Evolutionary conservation across 2,797 vertebrate genomes (phyloP), one percentile per base, ranked within the genome.

Genomic region (Rhinichthys osculus): DNA sequence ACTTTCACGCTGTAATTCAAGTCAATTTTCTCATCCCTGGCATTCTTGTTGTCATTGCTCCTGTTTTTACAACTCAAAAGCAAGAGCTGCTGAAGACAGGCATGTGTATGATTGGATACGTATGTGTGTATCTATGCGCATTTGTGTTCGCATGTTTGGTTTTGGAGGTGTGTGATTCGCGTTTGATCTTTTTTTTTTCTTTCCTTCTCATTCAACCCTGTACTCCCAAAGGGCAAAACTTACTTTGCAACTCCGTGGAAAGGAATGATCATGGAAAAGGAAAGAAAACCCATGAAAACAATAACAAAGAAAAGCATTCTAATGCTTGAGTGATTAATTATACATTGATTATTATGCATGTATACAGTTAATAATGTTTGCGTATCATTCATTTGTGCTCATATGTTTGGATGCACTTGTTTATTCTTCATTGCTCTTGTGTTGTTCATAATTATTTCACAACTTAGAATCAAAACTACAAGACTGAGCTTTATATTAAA

Each of bases 1-100:
- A 94, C 93, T 92, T 95, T 94, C 94, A 93, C 90, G 92, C 95
- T 95, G 93, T 94, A 95, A 95, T 95, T 95, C 94, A 93, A 92
- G 92, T 94, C 93, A 92, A 94, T 92, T 89, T 87, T 90, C 88
- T 90, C 85, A 90, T 93, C 91, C 90, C 89, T 92, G 87, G 87
- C 89, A 91, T 93, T 92, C 90, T 92, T 91, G 92, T 93, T 94
- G 90, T 94, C 84, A 73, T 64, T 85, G 78, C 69, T 92, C 92
- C 92, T 94, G 85, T 93, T 94, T 90, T 91, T 94, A 94, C 93
- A 95, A 93, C 93, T 94, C 91, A 92, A 94, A 66, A 95, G 93
- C 94, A 94, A 92, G 91, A 92, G 89, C 91, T 95, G 93, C 93
- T 93, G 92, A 93, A 94, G 92, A 92, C 83, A 81, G 40, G 72